Percentiles rank a stretch among this genome's conserved stretches.
phyloP scores from a whole-genome alignment of 2,888 invertebrate genomes.

The Oscheius sp. region DNA sequence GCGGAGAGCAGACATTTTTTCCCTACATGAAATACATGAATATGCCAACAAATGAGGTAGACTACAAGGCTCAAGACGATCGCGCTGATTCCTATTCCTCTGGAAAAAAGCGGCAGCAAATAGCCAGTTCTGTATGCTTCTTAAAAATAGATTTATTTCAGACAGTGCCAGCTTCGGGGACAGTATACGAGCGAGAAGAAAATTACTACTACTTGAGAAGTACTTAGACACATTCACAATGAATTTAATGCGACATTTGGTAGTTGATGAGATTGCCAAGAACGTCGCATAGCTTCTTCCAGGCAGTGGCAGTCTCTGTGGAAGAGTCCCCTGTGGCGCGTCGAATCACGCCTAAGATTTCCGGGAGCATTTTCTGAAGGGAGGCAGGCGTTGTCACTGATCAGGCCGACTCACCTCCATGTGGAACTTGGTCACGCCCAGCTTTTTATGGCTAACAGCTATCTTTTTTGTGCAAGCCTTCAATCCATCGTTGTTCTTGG shows the following conservation, averaged over 20 bases:
- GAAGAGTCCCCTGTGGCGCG: slow-evolving; percentile 9
- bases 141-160: not conserved
- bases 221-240: not conserved
- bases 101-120: not conserved
- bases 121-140: not conserved
- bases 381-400: too few species aligned
- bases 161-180: not conserved
- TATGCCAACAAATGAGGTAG: not conserved
- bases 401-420: not conserved
- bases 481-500: not conserved
- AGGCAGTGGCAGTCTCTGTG: slow-evolving; percentile 1
- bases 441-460: not conserved
- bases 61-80: not conserved
- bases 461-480: not conserved
- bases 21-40: not conserved
- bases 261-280: slow-evolving; percentile 10
- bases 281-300: slow-evolving; percentile 6
- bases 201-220: not conserved
- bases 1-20: not conserved
- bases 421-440: slow-evolving; percentile 5
- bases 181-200: not conserved
- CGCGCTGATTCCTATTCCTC: not conserved
- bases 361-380: slow-evolving; percentile 10
- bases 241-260: not conserved
- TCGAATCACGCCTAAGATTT: not conserved